Conservation (phyloP, 2,888 invertebrate genomes). For the Philereme vetulata region DNA sequence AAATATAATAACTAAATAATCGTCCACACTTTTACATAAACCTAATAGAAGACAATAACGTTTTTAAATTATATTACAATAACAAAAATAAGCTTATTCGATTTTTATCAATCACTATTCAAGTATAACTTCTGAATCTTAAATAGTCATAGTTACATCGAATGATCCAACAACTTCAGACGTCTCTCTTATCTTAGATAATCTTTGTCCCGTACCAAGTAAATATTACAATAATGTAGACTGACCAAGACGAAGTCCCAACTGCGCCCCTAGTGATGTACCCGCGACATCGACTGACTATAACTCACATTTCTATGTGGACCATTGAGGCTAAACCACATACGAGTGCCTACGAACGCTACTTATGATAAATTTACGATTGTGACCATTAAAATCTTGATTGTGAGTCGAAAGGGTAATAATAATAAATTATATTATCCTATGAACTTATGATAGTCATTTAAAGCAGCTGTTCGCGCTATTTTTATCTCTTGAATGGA, state of each 20-base stretch:
- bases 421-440: conserved; percentile 66
- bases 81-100: conserved; percentile 9
- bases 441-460: conserved; percentile 64
- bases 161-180: too few species aligned
- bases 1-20: conserved; percentile 13
- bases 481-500: conserved; percentile 70
- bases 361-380: conserved; percentile 80
- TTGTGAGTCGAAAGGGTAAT: conserved; percentile 81
- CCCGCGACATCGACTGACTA: conserved; percentile 60
- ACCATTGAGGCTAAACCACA: conserved; percentile 66
- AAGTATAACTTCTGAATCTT: not conserved
- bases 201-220: conserved; percentile 25
- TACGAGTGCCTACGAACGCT: conserved; percentile 80
- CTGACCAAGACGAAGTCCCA: conserved; percentile 24
- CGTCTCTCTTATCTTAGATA: not conserved
- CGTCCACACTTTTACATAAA: conserved; percentile 18
- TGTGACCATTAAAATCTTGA: conserved; percentile 77
- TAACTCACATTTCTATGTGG: conserved; percentile 52
- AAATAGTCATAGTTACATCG: too few species aligned
- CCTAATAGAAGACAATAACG: conserved; percentile 28
- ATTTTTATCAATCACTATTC: not conserved
- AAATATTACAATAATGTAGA: conserved; percentile 13
- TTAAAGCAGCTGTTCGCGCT: conserved; percentile 65
- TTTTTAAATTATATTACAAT: conserved; percentile 15
- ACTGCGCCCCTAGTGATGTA: conserved; percentile 50